Evolutionary conservation across 2,797 vertebrate genomes (phyloP), one percentile per base, ranked within the genome.

Genomic region (Tarsius wallacei): DNA sequence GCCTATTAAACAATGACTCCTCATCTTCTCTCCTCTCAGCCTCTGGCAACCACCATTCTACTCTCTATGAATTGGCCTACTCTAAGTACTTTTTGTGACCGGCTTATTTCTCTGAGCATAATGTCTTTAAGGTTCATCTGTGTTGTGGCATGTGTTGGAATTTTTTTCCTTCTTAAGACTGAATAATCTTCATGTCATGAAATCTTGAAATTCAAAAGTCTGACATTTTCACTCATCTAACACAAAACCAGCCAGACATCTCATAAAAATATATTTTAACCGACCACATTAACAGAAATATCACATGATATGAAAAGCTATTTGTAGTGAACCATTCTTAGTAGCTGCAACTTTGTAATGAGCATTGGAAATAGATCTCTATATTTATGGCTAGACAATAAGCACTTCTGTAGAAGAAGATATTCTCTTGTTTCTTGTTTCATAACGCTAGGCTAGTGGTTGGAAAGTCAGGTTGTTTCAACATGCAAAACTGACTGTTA

Each of bases 121-220:
- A 9, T 28, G 59, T 91, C 78, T 78, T 55, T 53, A 57, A 49
- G 36, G 12, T 83, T 57, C 26, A 57, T 42, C 53, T 31, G 1
- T 16, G 7, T 33, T 19, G n/a, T 31, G 22, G 3, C 14, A 5
- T 11, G 83, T 51, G 21, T 80, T 68, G 77, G 68, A 71, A 28
- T 63, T 28, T 64, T 63, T 59, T 70, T n/a, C 33, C 36, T 66
- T 87, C 71, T 57, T 13, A 53, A 93, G 31, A 49, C 68, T 31
- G n/a, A 93, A 49, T 28, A 49, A 76, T 90, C 63, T 53, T 64
- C 49, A 73, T 88, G 77, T n/a, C 16, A 13, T 24, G 55, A 71
- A 63, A 31, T 87, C 71, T 88, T 76, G 73, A 87, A 96, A 63
- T 59, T 17, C 33, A 90, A n/a, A 94, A 87, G 53, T 57, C 64